phyloP scores from a whole-genome alignment of 2,888 invertebrate genomes.

The Xanthorhoe spadicearia region DNA sequence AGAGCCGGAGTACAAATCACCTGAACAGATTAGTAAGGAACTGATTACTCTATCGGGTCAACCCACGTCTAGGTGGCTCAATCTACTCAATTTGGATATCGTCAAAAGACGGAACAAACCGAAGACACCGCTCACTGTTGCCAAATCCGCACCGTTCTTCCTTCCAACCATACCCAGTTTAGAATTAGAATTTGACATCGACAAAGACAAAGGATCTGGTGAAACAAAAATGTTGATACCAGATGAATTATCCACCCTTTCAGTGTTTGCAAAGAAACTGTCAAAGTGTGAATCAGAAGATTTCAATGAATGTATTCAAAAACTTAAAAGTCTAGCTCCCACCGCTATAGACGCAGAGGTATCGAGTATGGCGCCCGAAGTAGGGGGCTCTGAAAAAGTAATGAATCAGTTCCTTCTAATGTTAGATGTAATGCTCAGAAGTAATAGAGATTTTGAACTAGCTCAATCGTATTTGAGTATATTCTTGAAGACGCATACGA shows the following conservation, averaged over 20 bases:
- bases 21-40: constrained; percentile 89
- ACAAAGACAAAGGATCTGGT: constrained; percentile 68
- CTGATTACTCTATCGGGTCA: constrained; percentile 94
- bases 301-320: constrained; percentile 85
- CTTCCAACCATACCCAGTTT: constrained; percentile 95
- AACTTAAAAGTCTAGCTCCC: constrained; percentile 89
- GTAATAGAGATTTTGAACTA: constrained; percentile 94
- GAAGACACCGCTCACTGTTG: constrained; percentile 91
- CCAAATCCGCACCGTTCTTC: constrained; percentile 97
- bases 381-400: constrained; percentile 88
- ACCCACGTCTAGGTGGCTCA: constrained; percentile 95
- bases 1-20: constrained; percentile 87
- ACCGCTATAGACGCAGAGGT: constrained; percentile 95
- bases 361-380: constrained; percentile 89
- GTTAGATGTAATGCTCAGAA: constrained; percentile 88
- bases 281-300: constrained; percentile 78
- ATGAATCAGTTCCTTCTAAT: constrained; percentile 92
- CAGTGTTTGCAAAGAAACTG: constrained; percentile 88
- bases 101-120: constrained; percentile 96
- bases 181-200: constrained; percentile 91
- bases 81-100: constrained; percentile 93
- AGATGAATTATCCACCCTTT: constrained; percentile 86
- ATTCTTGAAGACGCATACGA: constrained; percentile 92
- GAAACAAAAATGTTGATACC: constrained; percentile 84
- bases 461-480: constrained; percentile 95